Conservation (phyloP, 2,113 vertebrate species). For the Asarcornis scutulata region DNA sequence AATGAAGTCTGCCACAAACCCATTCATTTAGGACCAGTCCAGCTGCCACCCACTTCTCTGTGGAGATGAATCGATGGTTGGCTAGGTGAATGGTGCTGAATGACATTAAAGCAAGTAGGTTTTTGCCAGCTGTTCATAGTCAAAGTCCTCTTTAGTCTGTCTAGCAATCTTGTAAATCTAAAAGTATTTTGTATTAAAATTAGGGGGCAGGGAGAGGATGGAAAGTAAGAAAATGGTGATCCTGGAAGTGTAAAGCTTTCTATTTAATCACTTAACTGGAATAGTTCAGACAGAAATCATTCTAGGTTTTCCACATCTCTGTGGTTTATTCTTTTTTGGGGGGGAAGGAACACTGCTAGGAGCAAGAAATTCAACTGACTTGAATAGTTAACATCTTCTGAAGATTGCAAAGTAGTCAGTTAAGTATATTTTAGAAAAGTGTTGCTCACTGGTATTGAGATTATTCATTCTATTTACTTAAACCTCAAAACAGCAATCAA, state of each 20-base stretch:
- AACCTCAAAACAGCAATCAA: neutral
- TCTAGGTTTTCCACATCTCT: neutral
- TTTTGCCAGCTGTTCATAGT: neutral
- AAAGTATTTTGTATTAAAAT: neutral
- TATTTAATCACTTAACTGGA: neutral
- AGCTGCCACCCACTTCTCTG: neutral
- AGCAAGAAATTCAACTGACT: neutral
- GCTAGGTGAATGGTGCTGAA: neutral
- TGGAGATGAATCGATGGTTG: neutral
- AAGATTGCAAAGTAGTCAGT: neutral
- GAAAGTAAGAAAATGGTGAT: neutral
- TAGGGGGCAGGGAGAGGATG: rapidly evolving
- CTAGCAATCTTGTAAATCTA: neutral
- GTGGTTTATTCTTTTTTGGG: neutral
- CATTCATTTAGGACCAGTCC: neutral
- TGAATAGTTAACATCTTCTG: neutral
- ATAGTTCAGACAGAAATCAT: rapidly evolving
- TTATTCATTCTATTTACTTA: neutral
- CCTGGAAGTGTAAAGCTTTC: neutral
- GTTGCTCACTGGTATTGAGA: neutral
- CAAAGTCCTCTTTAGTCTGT: neutral
- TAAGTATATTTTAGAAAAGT: neutral
- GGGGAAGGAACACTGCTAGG: neutral
- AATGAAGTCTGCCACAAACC: neutral
- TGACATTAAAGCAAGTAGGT: rapidly evolving